A percentile compares a stretch with the other conserved stretches of the same genome.
Conservation (phyloP, 2,888 invertebrate genomes). For the Petrolisthes manimaculis region DNA sequence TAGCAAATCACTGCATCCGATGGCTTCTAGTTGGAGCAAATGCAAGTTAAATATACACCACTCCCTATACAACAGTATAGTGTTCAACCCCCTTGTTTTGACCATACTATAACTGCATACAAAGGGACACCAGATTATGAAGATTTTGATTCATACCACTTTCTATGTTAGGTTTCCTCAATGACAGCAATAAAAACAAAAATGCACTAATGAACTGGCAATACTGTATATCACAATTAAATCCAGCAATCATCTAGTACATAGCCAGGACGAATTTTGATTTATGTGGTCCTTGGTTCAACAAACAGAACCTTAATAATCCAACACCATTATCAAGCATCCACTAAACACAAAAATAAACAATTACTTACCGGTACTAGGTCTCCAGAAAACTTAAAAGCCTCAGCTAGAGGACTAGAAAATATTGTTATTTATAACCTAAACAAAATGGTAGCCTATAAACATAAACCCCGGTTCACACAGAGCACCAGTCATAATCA, state of each 20-base stretch:
- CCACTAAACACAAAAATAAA: constrained; percentile 6
- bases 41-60: too few species aligned
- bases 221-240: neutral
- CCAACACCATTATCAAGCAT: constrained; percentile 28
- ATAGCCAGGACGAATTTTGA: constrained; percentile 15
- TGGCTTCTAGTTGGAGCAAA: too few species aligned
- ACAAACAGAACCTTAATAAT: neutral
- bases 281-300: constrained; percentile 23
- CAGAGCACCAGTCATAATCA: constrained; percentile 46
- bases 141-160: constrained; percentile 17
- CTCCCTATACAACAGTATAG: neutral
- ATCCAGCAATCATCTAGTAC: neutral
- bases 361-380: constrained; percentile 2
- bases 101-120: neutral
- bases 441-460: constrained; percentile 4
- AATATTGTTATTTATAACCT: neutral
- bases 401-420: constrained; percentile 5
- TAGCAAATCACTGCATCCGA: too few species aligned
- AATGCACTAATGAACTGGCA: neutral
- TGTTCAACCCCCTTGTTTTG: neutral
- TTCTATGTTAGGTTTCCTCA: neutral
- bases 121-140: neutral
- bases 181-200: too few species aligned
- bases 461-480: neutral
- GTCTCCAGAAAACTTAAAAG: constrained; percentile 21